Base-by-base conservation (phyloP, 2,797 vertebrate genomes). In the Rousettus madagascariensis region DNA sequence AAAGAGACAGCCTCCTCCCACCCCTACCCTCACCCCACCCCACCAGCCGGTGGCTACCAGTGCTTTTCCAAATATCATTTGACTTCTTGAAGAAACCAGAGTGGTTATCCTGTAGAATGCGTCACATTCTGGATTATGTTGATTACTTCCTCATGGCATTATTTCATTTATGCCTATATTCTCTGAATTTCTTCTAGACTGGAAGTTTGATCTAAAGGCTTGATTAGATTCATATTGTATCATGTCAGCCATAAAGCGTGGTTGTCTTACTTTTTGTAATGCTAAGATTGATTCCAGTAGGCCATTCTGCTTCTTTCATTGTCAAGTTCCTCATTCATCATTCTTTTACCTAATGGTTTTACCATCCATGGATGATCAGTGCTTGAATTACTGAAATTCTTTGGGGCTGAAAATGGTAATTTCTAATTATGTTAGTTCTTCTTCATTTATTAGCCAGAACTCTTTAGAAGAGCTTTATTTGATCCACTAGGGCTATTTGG, bases 401-500 rank as follows among this genome's bases (percentile, higher is more conserved):
- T n/a, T 72, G 55, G 41, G 43, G 8, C 92, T 93, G 75, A 93
- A 94, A 83, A 84, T 96, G 59, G 22, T 91, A 46, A 77, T 92
- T 92, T 90, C 36, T 43, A 72, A 7, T 91, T 91, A 86, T 53
- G 38, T 83, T 95, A 83, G 90, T 94, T 20, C 68, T 88, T 79
- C 28, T 94, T 65, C 38, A 63, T 91, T 93, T 86, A 61, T 91
- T 95, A 95, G 84, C n/a, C 41, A 95, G 72, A 87, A 74, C 51
- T 95, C 82, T 86, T 94, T 63, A 77, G 36, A 94, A 92, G 38
- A 87, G 33, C 72, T 86, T 86, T 96, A 66, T 89, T 95, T 12
- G 20, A 84, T 84, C 49, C 15, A 61, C 6, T 89, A 92, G 68
- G 83, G 74, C 53, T 91, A 9, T 89, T 86, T 95, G 78, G 38